Conservation (phyloP, 2,113 vertebrate species). For the Oryzias curvinotus region DNA sequence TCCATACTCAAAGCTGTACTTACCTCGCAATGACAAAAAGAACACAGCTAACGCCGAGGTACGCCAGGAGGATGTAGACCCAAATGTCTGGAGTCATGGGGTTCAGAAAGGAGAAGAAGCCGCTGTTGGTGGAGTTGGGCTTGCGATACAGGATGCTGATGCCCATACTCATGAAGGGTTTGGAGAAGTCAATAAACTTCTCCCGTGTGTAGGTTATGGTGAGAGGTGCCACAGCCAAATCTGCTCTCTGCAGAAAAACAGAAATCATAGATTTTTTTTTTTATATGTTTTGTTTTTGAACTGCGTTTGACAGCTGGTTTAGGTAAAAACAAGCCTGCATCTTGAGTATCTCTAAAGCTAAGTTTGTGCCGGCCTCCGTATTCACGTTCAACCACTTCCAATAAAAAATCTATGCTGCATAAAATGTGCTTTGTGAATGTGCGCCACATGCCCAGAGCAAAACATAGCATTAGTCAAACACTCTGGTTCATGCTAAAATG, state of each 20-base stretch:
- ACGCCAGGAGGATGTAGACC: constrained; percentile 98
- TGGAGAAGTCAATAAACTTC: constrained; percentile 96
- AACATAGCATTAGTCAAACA: neutral
- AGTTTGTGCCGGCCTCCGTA: too few relatives aligned
- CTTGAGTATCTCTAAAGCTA: too few relatives aligned
- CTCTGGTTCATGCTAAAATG: neutral
- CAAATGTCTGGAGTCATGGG: constrained; percentile 97
- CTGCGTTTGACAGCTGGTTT: too few relatives aligned
- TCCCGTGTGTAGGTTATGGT: constrained; percentile 96
- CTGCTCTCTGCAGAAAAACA: constrained; percentile 84
- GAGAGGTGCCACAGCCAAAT: constrained; percentile 93
- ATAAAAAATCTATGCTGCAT: too few relatives aligned
- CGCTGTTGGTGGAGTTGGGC: constrained; percentile 92
- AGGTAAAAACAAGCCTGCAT: too few relatives aligned
- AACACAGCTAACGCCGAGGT: constrained; percentile 97
- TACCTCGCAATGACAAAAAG: constrained; percentile 99
- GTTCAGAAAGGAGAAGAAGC: constrained; percentile 99
- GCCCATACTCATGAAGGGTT: constrained; percentile 96
- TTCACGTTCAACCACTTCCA: too few relatives aligned
- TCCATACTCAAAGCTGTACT: constrained; percentile 40
- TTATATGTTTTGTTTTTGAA: too few relatives aligned
- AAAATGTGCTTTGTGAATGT: too few relatives aligned
- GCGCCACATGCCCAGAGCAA: too few relatives aligned
- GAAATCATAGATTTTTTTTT: too few relatives aligned
- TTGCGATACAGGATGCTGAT: constrained; percentile 98